Base-by-base conservation (phyloP, 2,113 vertebrate genomes). In the Lycaon pictus region DNA sequence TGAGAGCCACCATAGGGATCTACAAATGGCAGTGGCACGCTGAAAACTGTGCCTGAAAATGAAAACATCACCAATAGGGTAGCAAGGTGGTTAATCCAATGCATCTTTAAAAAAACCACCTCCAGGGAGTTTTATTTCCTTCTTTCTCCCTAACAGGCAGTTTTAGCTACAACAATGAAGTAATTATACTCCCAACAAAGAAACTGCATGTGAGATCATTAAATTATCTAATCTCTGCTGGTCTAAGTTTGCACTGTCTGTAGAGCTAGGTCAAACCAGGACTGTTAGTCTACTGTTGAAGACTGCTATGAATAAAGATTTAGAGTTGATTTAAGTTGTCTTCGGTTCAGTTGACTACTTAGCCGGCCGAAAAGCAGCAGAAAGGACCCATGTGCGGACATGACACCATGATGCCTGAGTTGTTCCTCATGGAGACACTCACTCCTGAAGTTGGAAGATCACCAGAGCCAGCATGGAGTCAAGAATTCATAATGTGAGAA, bases 11-110 rank as follows among this genome's bases (percentile, higher is more conserved):
- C 82, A 29, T 22, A 92, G 60, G 67, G 79, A 80, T 86, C 90
- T 85, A 15, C 60, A 98, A 63, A 95, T 65, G 55, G 55, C 19
- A 95, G 55, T 32, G 17, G 32, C 76, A 37, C 56, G 60, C 93
- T 93, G 86, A 74, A 96, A 96, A 89, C 76, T n/a, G 2, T 83
- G 67, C 72, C 83, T 58, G 19, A 79, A 95, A 96, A 94, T 86
- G 90, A 96, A 93, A 97, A 93, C 71, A 82, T 71, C 53, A 81
- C 71, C 81, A 90, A 86, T 32, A 93, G 77, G 7, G 37, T 58
- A 96, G 27, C 32, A 60, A 96, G 77, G 65, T 77, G n/a, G 65
- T 32, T 74, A 96, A 60, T 76, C 55, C 35, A 51, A 69, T 62
- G 20, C 35, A 60, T 88, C 55, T 93, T 93, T 90, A 37, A 95